Percentiles rank a stretch among this genome's conserved stretches.
Evolutionary conservation across 2,797 vertebrate genomes (phyloP).

Genomic region (Aeoliscus strigatus): DNA sequence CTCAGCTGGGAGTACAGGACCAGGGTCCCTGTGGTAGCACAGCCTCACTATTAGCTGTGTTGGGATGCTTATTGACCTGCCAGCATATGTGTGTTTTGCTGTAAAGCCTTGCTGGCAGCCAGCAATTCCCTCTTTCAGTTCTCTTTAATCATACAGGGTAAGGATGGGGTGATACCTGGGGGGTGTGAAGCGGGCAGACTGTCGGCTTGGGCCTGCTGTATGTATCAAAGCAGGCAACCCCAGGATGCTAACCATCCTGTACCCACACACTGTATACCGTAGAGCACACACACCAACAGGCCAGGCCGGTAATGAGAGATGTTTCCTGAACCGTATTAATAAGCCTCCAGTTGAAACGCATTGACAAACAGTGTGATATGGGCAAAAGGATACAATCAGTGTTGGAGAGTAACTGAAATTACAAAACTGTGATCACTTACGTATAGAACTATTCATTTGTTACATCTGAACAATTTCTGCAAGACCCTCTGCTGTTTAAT

Average conservation of each 20-base stretch:
- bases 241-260: constrained; percentile 71
- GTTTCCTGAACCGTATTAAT: constrained; percentile 32
- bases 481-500: no score
- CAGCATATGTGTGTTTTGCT: constrained; percentile 49
- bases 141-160: constrained; percentile 77
- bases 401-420: no score
- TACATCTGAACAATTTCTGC: no score
- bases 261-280: constrained; percentile 55
- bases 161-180: constrained; percentile 61
- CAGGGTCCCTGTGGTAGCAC: constrained; percentile 44
- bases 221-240: constrained; percentile 76
- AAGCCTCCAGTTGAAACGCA: constrained; percentile 24
- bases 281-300: constrained; percentile 43
- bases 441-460: no score
- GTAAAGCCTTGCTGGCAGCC: constrained; percentile 64
- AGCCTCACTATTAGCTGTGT: constrained; percentile 65
- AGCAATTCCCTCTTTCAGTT: constrained; percentile 55
- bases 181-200: constrained; percentile 58
- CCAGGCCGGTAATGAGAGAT: constrained; percentile 53
- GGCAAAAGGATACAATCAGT: no score
- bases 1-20: constrained; percentile 54
- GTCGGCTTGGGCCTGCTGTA: constrained; percentile 68
- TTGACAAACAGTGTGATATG: constrained; percentile 5
- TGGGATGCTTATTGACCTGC: constrained; percentile 65
- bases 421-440: no score